Evolutionary conservation across 2,888 invertebrate species (phyloP).

Genomic region (Epirrhoe tristata): DNA sequence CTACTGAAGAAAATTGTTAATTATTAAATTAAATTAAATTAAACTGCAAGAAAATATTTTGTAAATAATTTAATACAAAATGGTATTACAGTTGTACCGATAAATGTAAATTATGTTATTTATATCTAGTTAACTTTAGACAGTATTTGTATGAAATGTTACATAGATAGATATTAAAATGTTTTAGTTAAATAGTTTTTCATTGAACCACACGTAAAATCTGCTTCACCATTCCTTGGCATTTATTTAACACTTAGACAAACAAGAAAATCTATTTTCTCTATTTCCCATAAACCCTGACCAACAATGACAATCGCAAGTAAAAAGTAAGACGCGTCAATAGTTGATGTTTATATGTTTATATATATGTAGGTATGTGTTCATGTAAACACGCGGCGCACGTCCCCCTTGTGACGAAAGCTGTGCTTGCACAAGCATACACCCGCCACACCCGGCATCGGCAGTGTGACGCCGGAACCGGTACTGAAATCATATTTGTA

Average conservation of each 20-base stretch:
- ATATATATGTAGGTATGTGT: too few species aligned
- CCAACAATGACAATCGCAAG: neutral
- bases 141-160: slow-evolving; percentile 51
- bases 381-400: slow-evolving; percentile 11
- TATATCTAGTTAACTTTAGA: slow-evolving; percentile 28
- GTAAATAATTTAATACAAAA: slow-evolving; percentile 28
- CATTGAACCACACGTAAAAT: slow-evolving; percentile 22
- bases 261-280: neutral
- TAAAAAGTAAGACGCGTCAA: slow-evolving; percentile 25
- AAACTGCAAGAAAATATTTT: slow-evolving; percentile 16
- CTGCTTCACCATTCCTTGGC: neutral
- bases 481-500: slow-evolving; percentile 7
- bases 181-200: slow-evolving; percentile 45
- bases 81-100: neutral
- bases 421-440: slow-evolving; percentile 44
- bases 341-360: slow-evolving; percentile 12
- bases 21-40: too few species aligned
- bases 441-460: slow-evolving; percentile 3
- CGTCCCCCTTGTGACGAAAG: slow-evolving; percentile 55
- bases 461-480: slow-evolving; percentile 16
- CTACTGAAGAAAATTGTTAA: too few species aligned
- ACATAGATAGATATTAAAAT: slow-evolving; percentile 49
- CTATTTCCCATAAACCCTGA: neutral
- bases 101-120: slow-evolving; percentile 32
- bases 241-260: neutral